Evolutionary conservation across 1,140 invertebrate species (phyloP).

Genomic region (Drosophila triauraria): DNA sequence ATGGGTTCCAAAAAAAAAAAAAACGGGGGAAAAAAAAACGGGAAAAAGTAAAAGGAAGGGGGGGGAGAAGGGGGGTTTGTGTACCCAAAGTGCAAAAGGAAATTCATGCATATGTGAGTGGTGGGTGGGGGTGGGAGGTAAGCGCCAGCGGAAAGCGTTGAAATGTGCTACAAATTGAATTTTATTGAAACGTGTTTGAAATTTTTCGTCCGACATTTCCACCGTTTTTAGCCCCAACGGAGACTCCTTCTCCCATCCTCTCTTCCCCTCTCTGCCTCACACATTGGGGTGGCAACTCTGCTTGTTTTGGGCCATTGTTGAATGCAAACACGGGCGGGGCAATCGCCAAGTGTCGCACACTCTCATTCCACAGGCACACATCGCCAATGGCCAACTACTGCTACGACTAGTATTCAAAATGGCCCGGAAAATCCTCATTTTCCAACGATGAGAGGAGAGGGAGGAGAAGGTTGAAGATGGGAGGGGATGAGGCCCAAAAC

Average conservation of each 20-base stretch:
- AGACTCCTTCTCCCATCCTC: background rate
- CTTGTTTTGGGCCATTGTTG: constrained; percentile 75
- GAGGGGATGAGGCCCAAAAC: constrained; percentile 1
- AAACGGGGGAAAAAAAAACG: background rate
- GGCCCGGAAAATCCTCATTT: constrained; percentile 11
- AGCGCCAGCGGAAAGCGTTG: constrained; percentile 72
- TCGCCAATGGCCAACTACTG: constrained; percentile 57
- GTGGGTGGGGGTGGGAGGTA: background rate
- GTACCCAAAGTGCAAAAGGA: constrained; percentile 74
- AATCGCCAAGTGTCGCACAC: constrained; percentile 67
- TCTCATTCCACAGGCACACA: constrained; percentile 41
- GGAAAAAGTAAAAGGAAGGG: background rate
- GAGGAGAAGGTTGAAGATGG: background rate
- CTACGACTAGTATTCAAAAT: constrained; percentile 32
- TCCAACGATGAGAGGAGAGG: background rate
- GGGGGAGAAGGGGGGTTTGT: constrained; percentile 20
- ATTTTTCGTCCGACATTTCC: constrained; percentile 72
- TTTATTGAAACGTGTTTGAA: constrained; percentile 84
- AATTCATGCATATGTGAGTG: constrained; percentile 79
- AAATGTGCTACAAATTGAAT: constrained; percentile 83
- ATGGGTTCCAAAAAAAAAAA: constrained; percentile 8
- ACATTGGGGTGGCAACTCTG: constrained; percentile 34
- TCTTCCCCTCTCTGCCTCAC: background rate
- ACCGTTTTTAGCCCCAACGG: constrained; percentile 27
- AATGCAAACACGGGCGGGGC: constrained; percentile 69